phyloP scores from a whole-genome alignment of 2,113 vertebrate genomes.

The Corythaeola cristata region DNA sequence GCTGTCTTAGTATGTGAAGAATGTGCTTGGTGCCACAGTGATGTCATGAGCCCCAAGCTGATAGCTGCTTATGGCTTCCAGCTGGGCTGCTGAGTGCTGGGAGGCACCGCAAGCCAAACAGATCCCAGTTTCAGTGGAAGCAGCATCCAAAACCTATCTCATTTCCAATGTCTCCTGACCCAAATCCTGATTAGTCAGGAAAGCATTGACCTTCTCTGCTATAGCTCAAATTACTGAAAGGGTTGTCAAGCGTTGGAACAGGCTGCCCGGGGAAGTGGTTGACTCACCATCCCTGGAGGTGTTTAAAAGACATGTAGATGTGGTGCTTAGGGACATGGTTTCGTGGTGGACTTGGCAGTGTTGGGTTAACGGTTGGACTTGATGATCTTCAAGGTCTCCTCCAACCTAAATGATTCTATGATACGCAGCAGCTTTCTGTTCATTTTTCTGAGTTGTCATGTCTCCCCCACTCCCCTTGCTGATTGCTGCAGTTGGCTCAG shows the following conservation, averaged over 20 bases:
- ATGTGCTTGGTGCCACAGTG: constrained; percentile 20
- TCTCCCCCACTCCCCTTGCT: not conserved
- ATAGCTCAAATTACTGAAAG: not conserved
- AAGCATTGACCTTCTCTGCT: not conserved
- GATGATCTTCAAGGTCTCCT: no score
- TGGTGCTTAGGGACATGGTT: no score
- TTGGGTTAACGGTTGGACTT: no score
- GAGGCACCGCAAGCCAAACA: not conserved
- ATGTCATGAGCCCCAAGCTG: constrained; percentile 29
- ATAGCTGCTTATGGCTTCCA: constrained; percentile 56
- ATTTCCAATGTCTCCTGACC: not conserved
- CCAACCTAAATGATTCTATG: no score
- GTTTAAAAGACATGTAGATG: no score
- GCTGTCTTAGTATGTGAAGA: constrained; percentile 12
- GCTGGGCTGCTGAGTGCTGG: constrained; percentile 56
- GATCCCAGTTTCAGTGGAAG: not conserved
- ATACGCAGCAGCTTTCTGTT: not conserved
- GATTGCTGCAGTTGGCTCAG: not conserved
- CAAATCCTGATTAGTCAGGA: not conserved
- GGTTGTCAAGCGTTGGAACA: no score
- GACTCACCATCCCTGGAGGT: no score
- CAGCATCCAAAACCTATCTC: not conserved
- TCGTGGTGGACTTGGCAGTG: no score
- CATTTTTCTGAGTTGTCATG: not conserved
- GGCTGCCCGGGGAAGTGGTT: no score